Conservation (phyloP, 2,888 invertebrate genomes). For the Scaptomyza parva region DNA sequence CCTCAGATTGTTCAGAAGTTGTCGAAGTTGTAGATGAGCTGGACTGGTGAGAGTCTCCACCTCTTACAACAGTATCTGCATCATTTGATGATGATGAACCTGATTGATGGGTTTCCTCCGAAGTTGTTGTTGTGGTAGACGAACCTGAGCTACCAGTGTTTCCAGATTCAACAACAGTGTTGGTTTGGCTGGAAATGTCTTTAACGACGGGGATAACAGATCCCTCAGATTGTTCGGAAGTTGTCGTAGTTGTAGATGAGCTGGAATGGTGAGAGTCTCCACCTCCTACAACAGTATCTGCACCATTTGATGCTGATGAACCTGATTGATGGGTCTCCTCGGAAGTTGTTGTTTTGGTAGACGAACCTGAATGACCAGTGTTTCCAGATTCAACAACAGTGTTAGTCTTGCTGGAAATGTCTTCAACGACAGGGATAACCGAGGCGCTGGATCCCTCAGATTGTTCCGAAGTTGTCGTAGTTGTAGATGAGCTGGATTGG, state of each 20-base stretch:
- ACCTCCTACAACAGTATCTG: neutral
- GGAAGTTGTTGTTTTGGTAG: conserved; percentile 10
- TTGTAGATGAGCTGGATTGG: conserved; percentile 19
- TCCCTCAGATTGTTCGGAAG: neutral
- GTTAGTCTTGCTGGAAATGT: neutral
- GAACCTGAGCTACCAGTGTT: conserved; percentile 12
- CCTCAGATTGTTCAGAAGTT: neutral
- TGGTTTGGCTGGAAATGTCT: neutral
- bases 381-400: conserved; percentile 9
- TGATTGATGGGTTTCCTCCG: conserved; percentile 4
- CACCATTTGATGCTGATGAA: neutral
- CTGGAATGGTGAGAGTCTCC: conserved; percentile 7
- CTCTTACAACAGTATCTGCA: neutral
- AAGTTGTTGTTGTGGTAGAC: conserved; percentile 1
- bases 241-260: conserved; percentile 4
- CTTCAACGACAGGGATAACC: neutral
- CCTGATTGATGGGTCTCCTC: neutral
- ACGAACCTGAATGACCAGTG: conserved; percentile 13
- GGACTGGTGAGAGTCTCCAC: conserved; percentile 5
- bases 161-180: conserved; percentile 8
- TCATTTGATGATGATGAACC: neutral
- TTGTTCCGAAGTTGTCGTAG: neutral
- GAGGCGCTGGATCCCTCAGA: too few relatives aligned
- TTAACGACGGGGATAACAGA: neutral
- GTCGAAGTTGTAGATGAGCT: neutral